Conservation (phyloP, 2,888 invertebrate species). For the Oegoconia quadripuncta region DNA sequence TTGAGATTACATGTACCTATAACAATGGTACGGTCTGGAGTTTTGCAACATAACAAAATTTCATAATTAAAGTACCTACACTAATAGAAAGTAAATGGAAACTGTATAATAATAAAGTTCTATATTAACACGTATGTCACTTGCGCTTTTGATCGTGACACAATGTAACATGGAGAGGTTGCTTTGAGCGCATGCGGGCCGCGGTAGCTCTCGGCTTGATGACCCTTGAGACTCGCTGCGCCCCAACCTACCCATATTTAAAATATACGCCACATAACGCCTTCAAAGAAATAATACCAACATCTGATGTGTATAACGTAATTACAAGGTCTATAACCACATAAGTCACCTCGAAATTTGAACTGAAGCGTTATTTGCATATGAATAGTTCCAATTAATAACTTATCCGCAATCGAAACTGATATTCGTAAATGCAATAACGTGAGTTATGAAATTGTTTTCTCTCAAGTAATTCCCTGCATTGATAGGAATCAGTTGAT, state of each 20-base stretch:
- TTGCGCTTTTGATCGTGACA: conserved; percentile 57
- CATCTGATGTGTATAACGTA: background rate
- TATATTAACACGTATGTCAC: conserved; percentile 27
- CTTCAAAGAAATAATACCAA: conserved; percentile 4
- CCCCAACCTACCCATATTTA: conserved; percentile 40
- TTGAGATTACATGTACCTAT: too few relatives aligned
- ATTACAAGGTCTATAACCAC: too few relatives aligned
- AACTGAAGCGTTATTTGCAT: conserved; percentile 1
- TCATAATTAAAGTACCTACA: background rate
- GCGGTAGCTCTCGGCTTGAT: conserved; percentile 58
- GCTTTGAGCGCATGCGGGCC: conserved; percentile 61
- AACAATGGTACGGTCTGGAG: too few relatives aligned
- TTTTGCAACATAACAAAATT: too few relatives aligned
- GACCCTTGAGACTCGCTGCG: conserved; percentile 58
- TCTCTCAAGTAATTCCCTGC: too few relatives aligned
- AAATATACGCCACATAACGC: conserved; percentile 8
- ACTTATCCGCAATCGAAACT: too few relatives aligned
- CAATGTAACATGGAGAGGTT: conserved; percentile 49
- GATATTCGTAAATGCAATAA: too few relatives aligned
- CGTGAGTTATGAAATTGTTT: too few relatives aligned
- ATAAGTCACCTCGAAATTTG: too few relatives aligned
- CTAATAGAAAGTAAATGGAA: background rate
- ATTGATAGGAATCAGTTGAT: too few relatives aligned
- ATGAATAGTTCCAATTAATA: too few relatives aligned
- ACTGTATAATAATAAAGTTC: conserved; percentile 5